Conservation (phyloP, 2,888 invertebrate species). For the Hyposoter dolosus region DNA sequence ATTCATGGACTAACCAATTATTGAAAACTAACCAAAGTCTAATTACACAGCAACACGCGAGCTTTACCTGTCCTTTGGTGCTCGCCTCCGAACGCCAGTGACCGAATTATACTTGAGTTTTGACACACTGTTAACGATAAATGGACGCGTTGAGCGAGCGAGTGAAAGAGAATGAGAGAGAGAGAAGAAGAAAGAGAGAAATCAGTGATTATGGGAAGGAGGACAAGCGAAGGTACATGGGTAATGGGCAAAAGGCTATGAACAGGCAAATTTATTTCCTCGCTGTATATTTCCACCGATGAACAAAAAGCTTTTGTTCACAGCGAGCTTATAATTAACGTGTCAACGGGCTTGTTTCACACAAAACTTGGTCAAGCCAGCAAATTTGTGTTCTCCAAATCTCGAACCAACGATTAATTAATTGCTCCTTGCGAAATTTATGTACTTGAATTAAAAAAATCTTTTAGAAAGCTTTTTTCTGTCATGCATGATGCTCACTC, state of each 20-base stretch:
- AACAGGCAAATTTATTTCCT: slow-evolving; percentile 28
- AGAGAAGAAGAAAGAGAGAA: background rate
- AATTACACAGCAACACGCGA: slow-evolving; percentile 70
- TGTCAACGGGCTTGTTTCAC: slow-evolving; percentile 30
- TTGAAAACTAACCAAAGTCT: slow-evolving; percentile 70
- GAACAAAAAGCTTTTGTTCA: slow-evolving; percentile 24
- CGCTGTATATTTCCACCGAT: slow-evolving; percentile 22
- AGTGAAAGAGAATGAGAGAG: background rate
- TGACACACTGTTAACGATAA: slow-evolving; percentile 68
- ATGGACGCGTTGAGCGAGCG: slow-evolving; percentile 34
- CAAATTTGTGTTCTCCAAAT: slow-evolving; percentile 5
- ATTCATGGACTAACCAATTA: slow-evolving; percentile 65
- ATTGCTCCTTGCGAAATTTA: background rate
- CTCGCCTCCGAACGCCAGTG: slow-evolving; percentile 64
- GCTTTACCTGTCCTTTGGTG: slow-evolving; percentile 63
- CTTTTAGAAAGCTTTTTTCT: background rate
- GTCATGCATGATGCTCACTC: background rate
- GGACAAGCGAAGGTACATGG: slow-evolving; percentile 5
- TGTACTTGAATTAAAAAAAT: background rate
- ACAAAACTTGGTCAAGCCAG: background rate
- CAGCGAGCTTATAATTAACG: slow-evolving; percentile 40
- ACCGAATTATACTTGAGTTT: slow-evolving; percentile 69
- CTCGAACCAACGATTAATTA: background rate
- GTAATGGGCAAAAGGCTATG: slow-evolving; percentile 13
- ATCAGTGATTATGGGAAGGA: background rate